Conservation (phyloP, 2,113 vertebrate genomes). For the Spea bombifrons region DNA sequence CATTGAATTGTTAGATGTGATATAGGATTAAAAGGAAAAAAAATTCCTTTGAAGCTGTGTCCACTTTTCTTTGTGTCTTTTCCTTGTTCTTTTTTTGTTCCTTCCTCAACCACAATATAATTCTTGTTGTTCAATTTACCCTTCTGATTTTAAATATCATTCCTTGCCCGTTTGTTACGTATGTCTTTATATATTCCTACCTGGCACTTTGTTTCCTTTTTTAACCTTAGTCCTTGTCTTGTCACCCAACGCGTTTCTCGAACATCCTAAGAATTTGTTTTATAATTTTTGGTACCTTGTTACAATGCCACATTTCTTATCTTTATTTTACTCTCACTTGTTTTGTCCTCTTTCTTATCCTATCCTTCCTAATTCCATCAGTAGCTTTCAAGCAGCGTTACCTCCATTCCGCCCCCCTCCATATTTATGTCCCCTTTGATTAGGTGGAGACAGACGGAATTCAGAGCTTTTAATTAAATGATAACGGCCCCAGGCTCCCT, state of each 20-base stretch:
- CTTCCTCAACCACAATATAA: not conserved
- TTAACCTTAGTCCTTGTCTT: not conserved
- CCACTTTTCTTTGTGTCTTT: constrained; percentile 10
- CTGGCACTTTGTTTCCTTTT: not conserved
- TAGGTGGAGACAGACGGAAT: constrained; percentile 54
- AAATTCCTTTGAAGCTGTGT: constrained; percentile 24
- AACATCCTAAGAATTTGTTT: constrained; percentile 1
- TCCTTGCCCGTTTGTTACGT: not conserved
- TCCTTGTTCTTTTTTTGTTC: not conserved
- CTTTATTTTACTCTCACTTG: not conserved
- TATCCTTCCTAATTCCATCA: constrained; percentile 18
- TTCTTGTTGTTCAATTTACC: too few relatives aligned
- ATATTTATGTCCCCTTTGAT: constrained; percentile 57
- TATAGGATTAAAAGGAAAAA: constrained; percentile 36
- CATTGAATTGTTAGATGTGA: constrained; percentile 32
- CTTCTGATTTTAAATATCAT: not conserved
- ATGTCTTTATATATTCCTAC: not conserved
- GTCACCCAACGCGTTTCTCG: not conserved
- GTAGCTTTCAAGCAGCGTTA: constrained; percentile 9
- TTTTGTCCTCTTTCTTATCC: not conserved
- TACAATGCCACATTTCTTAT: not conserved
- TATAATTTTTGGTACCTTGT: not conserved
- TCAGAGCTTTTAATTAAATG: constrained; percentile 64
- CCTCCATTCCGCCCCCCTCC: constrained; percentile 20
- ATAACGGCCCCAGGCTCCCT: constrained; percentile 62